Evolutionary conservation across 2,888 invertebrate genomes (phyloP), one percentile per base, ranked within the genome.

Genomic region (Cantharis nigra): DNA sequence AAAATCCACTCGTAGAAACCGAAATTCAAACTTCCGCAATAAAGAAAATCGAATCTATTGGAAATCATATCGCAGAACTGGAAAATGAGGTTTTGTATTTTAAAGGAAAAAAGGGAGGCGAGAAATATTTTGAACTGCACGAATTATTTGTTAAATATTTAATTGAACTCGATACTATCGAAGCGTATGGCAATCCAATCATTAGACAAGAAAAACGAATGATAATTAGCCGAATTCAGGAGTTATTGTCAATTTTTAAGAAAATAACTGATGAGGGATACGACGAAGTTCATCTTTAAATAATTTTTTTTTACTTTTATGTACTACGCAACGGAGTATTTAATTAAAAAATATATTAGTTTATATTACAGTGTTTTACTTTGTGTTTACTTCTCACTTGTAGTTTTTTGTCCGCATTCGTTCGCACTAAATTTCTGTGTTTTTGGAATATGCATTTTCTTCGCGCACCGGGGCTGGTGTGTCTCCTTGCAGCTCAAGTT

Each of bases 11-110:
- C 49, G 49, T n/a, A 9, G 49, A 49, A n/a, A 49, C 49, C n/a
- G 49, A 49, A 49, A 49, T 49, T 49, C 49, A 49, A 49, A 49
- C 49, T 49, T 49, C 5, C 9, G 71, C 77, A 7, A 63, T 80
- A 9, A 63, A 72, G 10, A 69, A 77, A 69, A 74, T 80, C 11
- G 72, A 75, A 11, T 65, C 69, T 18, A 79, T 80, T 63, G 28
- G 70, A 2, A 70, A 74, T 9, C 26, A 74, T 23, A 72, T 79
- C 14, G 81, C 80, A 30, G 72, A 78, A 67, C 64, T 81, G 63
- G 78, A 78, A 71, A 69, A 71, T 28, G 26, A 76, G 62, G n/a
- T 81, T 10, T 74, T 73, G 72, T 70, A 69, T n/a, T 81, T 79
- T 71, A 72, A 77, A 67, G 80, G 80, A 3, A 78, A 64, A 20